Conservation (phyloP, 2,113 vertebrate species). For the Shinisaurus crocodilurus region DNA sequence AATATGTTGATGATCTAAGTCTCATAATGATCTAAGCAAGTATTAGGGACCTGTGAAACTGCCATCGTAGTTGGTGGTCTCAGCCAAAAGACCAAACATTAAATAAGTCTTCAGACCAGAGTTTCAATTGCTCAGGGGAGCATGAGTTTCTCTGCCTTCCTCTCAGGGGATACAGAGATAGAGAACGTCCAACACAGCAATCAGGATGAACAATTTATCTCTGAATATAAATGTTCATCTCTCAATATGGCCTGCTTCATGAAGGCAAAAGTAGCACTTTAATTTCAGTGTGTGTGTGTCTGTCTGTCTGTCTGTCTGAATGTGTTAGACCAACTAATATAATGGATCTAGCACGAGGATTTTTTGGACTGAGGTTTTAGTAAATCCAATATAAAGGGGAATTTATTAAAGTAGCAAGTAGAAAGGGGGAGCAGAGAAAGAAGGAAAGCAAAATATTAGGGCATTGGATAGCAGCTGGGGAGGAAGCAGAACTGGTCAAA, state of each 20-base stretch:
- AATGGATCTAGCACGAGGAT: not conserved
- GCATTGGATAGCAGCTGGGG: not conserved
- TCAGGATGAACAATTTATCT: not conserved
- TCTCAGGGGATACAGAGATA: not conserved
- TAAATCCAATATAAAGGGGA: not conserved
- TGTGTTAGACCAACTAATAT: not conserved
- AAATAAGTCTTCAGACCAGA: not conserved
- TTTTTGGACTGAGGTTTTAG: not conserved
- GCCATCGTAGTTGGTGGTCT: not conserved
- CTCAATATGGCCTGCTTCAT: constrained; percentile 14
- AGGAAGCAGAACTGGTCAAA: not conserved
- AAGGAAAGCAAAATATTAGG: not conserved
- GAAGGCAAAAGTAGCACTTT: constrained; percentile 37
- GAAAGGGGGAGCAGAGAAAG: not conserved
- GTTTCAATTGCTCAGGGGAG: not conserved
- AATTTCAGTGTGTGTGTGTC: constrained; percentile 11
- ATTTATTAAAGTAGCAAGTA: not conserved
- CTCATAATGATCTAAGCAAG: not conserved
- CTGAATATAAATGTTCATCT: constrained; percentile 23
- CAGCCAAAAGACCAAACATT: not conserved
- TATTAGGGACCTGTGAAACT: not conserved
- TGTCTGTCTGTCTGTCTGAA: not conserved
- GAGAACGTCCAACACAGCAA: not conserved
- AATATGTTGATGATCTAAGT: constrained; percentile 9
- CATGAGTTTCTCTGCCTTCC: not conserved